Evolutionary conservation across 2,797 vertebrate genomes (phyloP).

Genomic region (Tragelaphus oryx): DNA sequence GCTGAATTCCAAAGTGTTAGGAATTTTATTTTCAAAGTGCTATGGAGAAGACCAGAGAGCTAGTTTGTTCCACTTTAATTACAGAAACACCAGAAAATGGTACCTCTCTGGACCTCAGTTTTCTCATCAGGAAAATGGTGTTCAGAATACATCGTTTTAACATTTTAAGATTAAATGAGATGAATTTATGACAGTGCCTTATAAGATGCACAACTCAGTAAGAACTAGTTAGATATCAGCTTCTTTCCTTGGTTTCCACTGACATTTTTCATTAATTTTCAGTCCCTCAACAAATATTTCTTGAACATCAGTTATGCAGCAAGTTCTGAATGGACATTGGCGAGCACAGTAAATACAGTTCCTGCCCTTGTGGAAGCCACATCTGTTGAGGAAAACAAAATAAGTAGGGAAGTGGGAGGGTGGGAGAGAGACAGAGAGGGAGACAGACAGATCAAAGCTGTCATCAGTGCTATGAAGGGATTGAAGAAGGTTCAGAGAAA

Average conservation of each 20-base stretch:
- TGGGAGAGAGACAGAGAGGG: background rate
- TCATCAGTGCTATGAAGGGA: background rate
- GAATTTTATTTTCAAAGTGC: constrained; percentile 32
- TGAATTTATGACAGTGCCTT: background rate
- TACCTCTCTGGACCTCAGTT: background rate
- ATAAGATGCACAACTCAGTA: background rate
- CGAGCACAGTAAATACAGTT: background rate
- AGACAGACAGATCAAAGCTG: background rate
- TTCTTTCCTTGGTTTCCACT: background rate
- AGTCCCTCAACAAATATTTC: constrained; percentile 6
- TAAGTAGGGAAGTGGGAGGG: background rate
- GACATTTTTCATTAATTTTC: background rate
- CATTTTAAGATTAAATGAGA: background rate
- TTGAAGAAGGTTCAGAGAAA: background rate
- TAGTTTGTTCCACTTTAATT: background rate
- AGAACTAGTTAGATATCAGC: background rate
- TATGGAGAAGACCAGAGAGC: background rate
- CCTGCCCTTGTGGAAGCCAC: background rate
- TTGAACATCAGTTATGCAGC: background rate
- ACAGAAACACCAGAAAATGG: background rate
- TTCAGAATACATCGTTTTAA: background rate
- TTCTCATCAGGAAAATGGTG: background rate
- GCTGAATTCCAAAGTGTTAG: background rate
- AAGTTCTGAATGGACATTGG: background rate
- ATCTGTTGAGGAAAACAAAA: background rate